Evolutionary conservation across 2,113 vertebrate species (phyloP).

Genomic region (Sphyrna mokarran): DNA sequence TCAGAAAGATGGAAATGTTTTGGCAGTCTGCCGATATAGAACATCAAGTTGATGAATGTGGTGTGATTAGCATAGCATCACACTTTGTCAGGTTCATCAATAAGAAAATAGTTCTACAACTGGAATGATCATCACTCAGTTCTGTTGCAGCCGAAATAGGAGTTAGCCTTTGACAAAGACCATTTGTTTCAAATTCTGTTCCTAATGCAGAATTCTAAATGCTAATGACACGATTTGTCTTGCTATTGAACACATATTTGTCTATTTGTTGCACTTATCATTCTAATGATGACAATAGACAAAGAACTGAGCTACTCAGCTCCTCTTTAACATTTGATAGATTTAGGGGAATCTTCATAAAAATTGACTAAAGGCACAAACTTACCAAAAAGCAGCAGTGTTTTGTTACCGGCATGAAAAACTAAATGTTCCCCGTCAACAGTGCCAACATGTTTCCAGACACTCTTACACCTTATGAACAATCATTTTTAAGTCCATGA

Average conservation of each 20-base stretch:
- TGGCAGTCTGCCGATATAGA: background rate
- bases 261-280: background rate
- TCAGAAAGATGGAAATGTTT: background rate
- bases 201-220: background rate
- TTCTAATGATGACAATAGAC: background rate
- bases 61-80: background rate
- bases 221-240: background rate
- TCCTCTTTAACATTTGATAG: background rate
- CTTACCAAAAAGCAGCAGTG: no score
- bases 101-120: background rate
- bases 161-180: background rate
- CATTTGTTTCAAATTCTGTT: background rate
- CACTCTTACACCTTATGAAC: no score
- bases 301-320: background rate
- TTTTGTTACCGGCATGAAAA: no score
- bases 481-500: no score
- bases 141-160: background rate
- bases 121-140: background rate
- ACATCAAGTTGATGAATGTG: background rate
- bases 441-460: no score
- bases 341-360: no score
- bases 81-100: background rate
- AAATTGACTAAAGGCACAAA: no score
- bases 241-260: background rate
- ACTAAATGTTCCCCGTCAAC: no score